phyloP scores from a whole-genome alignment of 1,140 invertebrate species.

The Platorchestia sp. region DNA sequence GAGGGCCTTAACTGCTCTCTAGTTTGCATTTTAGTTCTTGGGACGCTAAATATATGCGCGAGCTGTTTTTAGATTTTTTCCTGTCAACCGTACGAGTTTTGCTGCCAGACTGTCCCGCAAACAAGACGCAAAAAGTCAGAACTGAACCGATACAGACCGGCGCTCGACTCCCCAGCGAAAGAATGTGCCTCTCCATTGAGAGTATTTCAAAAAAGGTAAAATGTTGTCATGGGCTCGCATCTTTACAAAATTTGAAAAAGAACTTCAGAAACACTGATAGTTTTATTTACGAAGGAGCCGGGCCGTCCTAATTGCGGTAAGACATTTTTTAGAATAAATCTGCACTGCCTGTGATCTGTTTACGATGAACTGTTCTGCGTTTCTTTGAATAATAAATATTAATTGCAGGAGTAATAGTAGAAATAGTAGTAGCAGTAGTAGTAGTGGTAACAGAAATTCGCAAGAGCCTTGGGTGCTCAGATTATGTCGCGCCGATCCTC shows the following conservation, averaged over 20 bases:
- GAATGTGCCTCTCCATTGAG: slow-evolving; percentile 6
- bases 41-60: slow-evolving; percentile 54
- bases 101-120: background rate
- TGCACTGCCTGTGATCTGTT: background rate
- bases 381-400: background rate
- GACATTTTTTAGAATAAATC: background rate
- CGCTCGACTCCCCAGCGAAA: background rate
- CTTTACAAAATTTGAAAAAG: background rate
- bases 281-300: background rate
- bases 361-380: background rate
- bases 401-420: too few species aligned
- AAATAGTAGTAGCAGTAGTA: too few species aligned
- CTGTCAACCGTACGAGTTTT: slow-evolving; percentile 50
- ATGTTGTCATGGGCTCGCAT: background rate
- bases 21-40: slow-evolving; percentile 55
- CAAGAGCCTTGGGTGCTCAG: too few species aligned
- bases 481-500: too few species aligned
- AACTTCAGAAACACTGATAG: background rate
- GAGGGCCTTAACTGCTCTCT: slow-evolving; percentile 55
- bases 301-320: background rate
- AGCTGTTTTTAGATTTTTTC: slow-evolving; percentile 54
- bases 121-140: slow-evolving; percentile 32
- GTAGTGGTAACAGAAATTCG: too few species aligned
- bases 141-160: slow-evolving; percentile 6
- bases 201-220: background rate